Evolutionary conservation across 30 jellyfish, hydroid and myxozoan genomes (phyloP), one percentile per base, ranked within the genome.

Genomic region (Aurelia aurita complex sp. Pacific): DNA sequence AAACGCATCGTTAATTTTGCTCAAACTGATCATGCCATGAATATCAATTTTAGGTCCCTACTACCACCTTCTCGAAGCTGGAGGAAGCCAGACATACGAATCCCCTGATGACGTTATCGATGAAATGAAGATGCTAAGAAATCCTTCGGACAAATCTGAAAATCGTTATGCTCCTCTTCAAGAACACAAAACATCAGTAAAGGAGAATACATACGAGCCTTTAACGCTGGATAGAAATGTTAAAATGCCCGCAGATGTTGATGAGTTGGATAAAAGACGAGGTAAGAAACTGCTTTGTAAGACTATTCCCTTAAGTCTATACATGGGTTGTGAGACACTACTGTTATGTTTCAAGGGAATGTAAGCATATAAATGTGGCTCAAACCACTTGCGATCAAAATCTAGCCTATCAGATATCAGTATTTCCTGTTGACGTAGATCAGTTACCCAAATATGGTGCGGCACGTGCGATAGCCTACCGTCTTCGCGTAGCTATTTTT

Each of bases 151-250:
- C 10, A 40, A 52, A 36, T 69, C 91, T 1, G 85, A 69, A 69
- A 32, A 36, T 64, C 73, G 85, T 19, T 82, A 70, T 43, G 86
- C 73, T 7, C 69, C 93, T 17, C 38, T 63, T 8, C 67, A 73
- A 29, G 76, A 72, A 0, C 77, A 64, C 0, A 59, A 46, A 32
- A 16, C 54, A 8, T 5, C 79, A 29, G 35, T 29, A 35, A 63
- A 35, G 3, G 90, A 55, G 50, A 65, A 66, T 46, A 51, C 52
- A 19, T 84, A 84, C 42, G 87, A 73, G 35, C 68, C 93, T 16
- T 63, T 84, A 18, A 74, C 93, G 54, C 74, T 84, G 23, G 93
- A 65, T n/a, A 46, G 93, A 46, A 46, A 46, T 46, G 57, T 12
- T 63, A 63, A 32, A 68, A 68, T 46, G 57, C 57, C 57, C 14